These are phyloP conservation scores for Epinephelus awoara DNA, from an alignment of 2,797 vertebrate genomes.

Conservation along the genomic window DNA sequence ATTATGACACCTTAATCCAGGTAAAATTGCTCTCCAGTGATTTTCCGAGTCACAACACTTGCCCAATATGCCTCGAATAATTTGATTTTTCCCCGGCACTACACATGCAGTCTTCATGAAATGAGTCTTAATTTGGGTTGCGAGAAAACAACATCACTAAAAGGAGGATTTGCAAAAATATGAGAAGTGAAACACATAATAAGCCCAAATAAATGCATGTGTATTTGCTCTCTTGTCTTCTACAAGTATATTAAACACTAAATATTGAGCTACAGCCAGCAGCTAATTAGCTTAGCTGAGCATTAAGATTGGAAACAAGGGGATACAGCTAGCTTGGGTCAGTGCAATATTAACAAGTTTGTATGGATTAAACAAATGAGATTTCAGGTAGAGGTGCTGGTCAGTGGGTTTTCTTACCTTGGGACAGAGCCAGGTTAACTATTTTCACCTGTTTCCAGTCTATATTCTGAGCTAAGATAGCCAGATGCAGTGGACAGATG, in stretches of 20 bases:
- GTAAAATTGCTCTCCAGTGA: conserved; percentile 14
- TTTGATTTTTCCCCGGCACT: conserved; percentile 7
- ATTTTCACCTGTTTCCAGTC: background rate
- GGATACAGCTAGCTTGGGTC: too few relatives aligned
- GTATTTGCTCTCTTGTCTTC: too few relatives aligned
- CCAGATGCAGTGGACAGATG: background rate
- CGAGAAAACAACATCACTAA: conserved; percentile 1
- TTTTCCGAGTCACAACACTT: conserved; percentile 18
- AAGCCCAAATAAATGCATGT: background rate
- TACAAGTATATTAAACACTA: too few relatives aligned
- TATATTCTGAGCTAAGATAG: background rate
- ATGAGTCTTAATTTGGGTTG: background rate
- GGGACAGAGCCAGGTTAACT: background rate
- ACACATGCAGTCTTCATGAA: conserved; percentile 1
- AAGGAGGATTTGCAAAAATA: background rate
- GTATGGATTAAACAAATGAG: too few relatives aligned
- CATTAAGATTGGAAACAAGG: too few relatives aligned
- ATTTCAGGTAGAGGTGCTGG: too few relatives aligned
- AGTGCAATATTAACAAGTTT: too few relatives aligned
- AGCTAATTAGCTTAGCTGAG: too few relatives aligned
- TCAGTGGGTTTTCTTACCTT: background rate
- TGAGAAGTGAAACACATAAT: background rate
- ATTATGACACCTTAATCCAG: conserved; percentile 40
- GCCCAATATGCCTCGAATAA: conserved; percentile 1
- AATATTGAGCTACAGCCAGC: too few relatives aligned